Evolutionary conservation across 2,797 vertebrate genomes (phyloP).

Genomic region (Bufotes viridis): DNA sequence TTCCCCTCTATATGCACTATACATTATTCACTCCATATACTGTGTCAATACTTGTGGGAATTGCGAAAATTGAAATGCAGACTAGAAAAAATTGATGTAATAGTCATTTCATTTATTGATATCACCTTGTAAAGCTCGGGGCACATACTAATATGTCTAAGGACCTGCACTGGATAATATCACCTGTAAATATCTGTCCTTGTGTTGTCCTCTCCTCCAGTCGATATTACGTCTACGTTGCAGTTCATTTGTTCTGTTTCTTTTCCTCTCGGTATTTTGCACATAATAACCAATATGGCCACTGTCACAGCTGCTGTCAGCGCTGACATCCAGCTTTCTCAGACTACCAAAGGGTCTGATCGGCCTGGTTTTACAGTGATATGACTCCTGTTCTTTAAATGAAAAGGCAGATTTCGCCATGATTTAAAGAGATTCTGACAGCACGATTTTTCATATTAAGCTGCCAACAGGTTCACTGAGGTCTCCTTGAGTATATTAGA

Average conservation of each 20-base stretch:
- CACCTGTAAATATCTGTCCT: conserved; percentile 18
- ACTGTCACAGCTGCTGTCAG: not conserved
- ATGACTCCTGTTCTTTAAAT: no score
- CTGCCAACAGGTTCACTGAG: no score
- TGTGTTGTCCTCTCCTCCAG: not conserved
- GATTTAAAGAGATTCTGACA: no score
- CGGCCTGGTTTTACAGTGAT: no score
- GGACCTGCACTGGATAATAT: not conserved
- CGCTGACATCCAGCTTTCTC: not conserved
- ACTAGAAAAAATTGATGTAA: not conserved
- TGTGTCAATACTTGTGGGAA: not conserved
- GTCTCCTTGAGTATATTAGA: no score
- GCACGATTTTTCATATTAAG: no score
- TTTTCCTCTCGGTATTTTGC: not conserved
- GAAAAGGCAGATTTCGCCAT: no score
- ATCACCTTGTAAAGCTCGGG: not conserved
- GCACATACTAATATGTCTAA: conserved; percentile 1
- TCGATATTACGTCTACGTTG: no score
- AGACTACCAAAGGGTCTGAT: not conserved
- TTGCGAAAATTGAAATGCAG: not conserved
- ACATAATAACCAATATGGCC: not conserved
- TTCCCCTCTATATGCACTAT: not conserved
- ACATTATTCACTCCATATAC: not conserved
- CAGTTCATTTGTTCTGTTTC: not conserved
- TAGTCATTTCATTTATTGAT: not conserved